Conservation (phyloP, 2,113 vertebrate genomes). For the Odocoileus hemionus region DNA sequence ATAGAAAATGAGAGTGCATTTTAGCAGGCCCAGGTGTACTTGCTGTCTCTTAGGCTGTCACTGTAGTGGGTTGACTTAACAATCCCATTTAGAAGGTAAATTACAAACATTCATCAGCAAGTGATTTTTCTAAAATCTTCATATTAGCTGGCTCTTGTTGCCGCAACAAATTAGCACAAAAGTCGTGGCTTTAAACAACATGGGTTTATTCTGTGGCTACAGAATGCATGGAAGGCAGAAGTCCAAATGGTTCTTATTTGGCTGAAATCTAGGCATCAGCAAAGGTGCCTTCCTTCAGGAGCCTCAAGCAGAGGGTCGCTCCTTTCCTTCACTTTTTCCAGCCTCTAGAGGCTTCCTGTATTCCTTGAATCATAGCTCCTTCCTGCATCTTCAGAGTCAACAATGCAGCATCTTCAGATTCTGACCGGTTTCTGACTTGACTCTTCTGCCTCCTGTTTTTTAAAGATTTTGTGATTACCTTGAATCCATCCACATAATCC, state of each 20-base stretch:
- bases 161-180: not conserved
- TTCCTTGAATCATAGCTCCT: not conserved
- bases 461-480: not conserved
- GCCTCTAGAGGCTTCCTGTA: not conserved
- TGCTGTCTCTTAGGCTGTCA: not conserved
- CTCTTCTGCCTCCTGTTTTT: not conserved
- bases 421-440: not conserved
- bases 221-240: not conserved
- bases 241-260: not conserved
- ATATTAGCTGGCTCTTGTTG: not conserved
- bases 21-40: not conserved
- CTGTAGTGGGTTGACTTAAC: not conserved
- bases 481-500: not conserved
- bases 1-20: not conserved
- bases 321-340: not conserved
- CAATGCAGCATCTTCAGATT: not conserved
- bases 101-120: not conserved
- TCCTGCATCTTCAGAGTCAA: not conserved
- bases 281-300: not conserved
- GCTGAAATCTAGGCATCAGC: not conserved
- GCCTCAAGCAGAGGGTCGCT: not conserved
- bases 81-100: not conserved
- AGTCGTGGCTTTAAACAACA: not conserved
- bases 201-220: not conserved
- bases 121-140: not conserved